Evolutionary conservation across 2,113 vertebrate genomes (phyloP).

Genomic region (Archilochus colubris): DNA sequence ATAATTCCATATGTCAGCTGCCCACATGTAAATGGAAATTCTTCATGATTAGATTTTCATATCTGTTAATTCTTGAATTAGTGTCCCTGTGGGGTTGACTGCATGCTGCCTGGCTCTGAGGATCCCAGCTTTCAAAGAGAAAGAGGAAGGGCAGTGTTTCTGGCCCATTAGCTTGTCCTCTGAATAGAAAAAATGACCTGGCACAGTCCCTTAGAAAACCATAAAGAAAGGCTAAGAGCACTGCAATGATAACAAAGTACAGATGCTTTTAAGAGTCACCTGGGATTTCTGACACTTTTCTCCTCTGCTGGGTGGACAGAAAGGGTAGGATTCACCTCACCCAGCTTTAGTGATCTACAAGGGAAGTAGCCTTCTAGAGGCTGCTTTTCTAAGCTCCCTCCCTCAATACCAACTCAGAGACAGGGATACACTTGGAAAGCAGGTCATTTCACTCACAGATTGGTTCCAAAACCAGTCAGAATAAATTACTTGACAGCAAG

Average conservation of each 20-base stretch:
- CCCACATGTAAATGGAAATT: background rate
- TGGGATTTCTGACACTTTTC: background rate
- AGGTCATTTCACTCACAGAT: background rate
- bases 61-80: background rate
- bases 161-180: background rate
- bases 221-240: background rate
- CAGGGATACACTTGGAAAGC: background rate
- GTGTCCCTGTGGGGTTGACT: background rate
- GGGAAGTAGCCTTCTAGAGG: background rate
- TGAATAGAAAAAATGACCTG: background rate
- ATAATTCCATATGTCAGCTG: background rate
- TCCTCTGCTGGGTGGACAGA: background rate
- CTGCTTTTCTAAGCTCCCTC: background rate
- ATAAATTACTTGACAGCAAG: background rate
- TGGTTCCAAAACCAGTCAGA: background rate
- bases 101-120: background rate
- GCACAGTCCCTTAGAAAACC: background rate
- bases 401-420: background rate
- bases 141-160: background rate
- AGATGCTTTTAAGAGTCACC: background rate
- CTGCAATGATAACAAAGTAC: background rate
- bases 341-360: background rate
- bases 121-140: background rate
- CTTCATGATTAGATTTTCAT: background rate
- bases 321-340: background rate